Base-by-base conservation (phyloP, 2,888 invertebrate species). In the Cantharis rustica region DNA sequence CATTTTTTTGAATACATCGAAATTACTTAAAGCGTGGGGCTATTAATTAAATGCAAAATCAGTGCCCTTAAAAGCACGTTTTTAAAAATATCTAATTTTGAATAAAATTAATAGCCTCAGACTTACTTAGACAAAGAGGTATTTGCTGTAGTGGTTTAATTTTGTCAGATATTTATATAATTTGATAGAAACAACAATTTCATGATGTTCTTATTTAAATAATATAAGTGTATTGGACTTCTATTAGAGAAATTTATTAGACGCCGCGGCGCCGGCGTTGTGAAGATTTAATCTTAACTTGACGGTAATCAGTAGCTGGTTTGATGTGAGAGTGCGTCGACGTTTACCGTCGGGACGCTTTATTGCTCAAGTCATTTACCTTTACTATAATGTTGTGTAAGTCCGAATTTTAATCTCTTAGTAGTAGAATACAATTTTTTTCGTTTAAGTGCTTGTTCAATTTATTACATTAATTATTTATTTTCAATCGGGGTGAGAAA, bases 341-440 rank as follows among this genome's bases (percentile, higher is more conserved):
- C 64, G 68, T 16, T 31, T n/a, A 26, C 31, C 68, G 68, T 61
- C 31, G 68, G 27, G 71, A 63, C 61, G 73, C 47, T 74, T 31
- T 69, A 47, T 75, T 75, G 68, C 69, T 75, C 72, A 77, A 75
- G 66, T 68, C 31, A 75, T 71, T 74, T 77, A 72, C 71, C 63
- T 71, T 62, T 68, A 23, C 69, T 26, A 77, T 73, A 63, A 77
- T 75, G 72, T 77, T 77, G 72, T 77, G 75, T 75, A 72, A 77
- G 77, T 77, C 13, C 20, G n/a, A 47, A 20, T 66, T 20, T 66
- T 7, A 20, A 66, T 20, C 2, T 2, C 13, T 66, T 66, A n/a
- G 13, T 47, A n/a, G n/a, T 47, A 31, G 13, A 13, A n/a, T 13
- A n/a, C n/a, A n/a, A 47, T n/a, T 7, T 47, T 5, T 47, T 47